phyloP scores from a whole-genome alignment of 2,888 invertebrate genomes.

The Coleophora deauratella region DNA sequence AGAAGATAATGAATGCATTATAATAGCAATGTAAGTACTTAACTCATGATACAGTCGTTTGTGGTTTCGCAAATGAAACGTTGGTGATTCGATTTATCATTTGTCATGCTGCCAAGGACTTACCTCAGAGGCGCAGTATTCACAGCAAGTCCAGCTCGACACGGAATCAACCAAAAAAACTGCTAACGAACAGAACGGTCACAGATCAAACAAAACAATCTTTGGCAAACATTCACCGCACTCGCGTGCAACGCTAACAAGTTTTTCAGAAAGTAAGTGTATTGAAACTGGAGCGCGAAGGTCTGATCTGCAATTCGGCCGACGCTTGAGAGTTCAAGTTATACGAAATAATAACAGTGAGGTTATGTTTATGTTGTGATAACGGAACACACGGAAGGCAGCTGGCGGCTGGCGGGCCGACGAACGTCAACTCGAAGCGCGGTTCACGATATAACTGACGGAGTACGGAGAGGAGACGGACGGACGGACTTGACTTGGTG shows the following conservation, averaged over 20 bases:
- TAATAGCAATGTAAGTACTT: no score
- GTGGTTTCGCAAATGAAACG: no score
- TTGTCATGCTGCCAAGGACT: conserved; percentile 23
- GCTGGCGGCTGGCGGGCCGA: no score
- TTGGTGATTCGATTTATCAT: no score
- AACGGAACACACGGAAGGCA: conserved; percentile 8
- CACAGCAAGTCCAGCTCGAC: conserved; percentile 51
- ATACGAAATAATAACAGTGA: conserved; percentile 32
- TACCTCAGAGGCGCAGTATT: conserved; percentile 35
- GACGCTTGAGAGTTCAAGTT: conserved; percentile 37
- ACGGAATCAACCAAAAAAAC: conserved; percentile 27
- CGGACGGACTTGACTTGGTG: no score
- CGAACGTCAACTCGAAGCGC: conserved; percentile 31
- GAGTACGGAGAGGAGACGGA: no score
- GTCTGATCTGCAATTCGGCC: neutral
- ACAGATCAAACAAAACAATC: conserved; percentile 37
- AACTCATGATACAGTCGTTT: no score
- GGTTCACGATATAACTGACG: conserved; percentile 45
- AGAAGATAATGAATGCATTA: no score
- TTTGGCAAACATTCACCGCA: conserved; percentile 54
- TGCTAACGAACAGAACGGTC: conserved; percentile 36
- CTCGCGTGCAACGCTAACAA: conserved; percentile 13
- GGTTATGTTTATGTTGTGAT: conserved; percentile 57
- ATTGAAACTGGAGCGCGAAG: neutral
- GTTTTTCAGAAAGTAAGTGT: neutral